Conservation (phyloP, 2,888 invertebrate species). For the Onthophagus sagittarius region DNA sequence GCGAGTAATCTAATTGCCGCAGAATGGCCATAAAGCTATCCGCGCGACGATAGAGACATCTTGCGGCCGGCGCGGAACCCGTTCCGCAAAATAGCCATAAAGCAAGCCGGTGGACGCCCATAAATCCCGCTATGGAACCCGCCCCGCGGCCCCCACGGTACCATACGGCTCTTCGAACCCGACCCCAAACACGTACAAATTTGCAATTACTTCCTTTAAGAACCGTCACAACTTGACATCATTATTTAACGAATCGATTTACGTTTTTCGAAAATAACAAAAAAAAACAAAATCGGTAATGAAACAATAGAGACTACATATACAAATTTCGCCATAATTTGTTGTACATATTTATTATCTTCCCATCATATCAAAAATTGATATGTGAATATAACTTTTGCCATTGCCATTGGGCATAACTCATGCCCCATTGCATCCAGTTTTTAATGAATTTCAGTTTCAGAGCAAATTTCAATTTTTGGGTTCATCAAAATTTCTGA, state of each 20-base stretch:
- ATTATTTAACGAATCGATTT: not conserved
- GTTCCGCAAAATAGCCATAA: slow-evolving; percentile 49
- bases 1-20: slow-evolving; percentile 49
- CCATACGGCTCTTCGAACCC: slow-evolving; percentile 16
- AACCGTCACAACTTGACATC: not conserved
- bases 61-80: slow-evolving; percentile 46
- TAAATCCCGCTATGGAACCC: slow-evolving; percentile 38
- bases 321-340: too few species aligned
- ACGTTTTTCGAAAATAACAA: not conserved
- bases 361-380: too few species aligned
- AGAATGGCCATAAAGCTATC: slow-evolving; percentile 49
- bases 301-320: too few species aligned
- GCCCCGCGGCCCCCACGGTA: slow-evolving; percentile 31
- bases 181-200: slow-evolving; percentile 44
- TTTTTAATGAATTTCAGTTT: too few species aligned
- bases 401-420: too few species aligned
- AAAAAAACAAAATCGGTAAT: too few species aligned
- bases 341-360: too few species aligned
- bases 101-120: slow-evolving; percentile 45
- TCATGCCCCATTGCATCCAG: too few species aligned
- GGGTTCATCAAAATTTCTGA: too few species aligned
- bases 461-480: too few species aligned
- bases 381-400: too few species aligned
- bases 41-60: slow-evolving; percentile 50
- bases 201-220: slow-evolving; percentile 42